phyloP scores from a whole-genome alignment of 1,140 invertebrate species.

The Drosophila albomicans region DNA sequence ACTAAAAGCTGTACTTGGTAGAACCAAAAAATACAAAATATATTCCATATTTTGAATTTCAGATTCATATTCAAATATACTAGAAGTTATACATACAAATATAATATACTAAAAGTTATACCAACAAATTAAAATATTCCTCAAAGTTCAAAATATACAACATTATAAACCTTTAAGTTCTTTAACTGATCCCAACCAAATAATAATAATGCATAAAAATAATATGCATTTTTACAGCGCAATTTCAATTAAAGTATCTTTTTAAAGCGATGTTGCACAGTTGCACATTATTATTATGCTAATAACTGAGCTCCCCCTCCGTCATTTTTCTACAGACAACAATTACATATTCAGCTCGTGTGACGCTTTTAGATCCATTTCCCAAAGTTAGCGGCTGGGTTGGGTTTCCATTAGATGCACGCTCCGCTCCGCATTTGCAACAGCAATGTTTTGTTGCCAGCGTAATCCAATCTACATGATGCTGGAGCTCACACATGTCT shows the following conservation, averaged over 20 bases:
- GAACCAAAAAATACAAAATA: no score
- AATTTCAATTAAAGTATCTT: background rate
- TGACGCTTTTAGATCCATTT: conserved; percentile 44
- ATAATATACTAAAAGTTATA: no score
- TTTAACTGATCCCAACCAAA: no score
- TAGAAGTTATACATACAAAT: no score
- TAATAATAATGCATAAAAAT: background rate
- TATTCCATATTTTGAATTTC: no score
- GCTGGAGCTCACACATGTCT: background rate
- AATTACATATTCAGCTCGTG: conserved; percentile 40
- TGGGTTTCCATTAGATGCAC: conserved; percentile 12
- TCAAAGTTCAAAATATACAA: no score
- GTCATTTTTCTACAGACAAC: no score
- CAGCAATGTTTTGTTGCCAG: background rate
- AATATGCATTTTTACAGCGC: background rate
- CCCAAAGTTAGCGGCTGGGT: conserved; percentile 22
- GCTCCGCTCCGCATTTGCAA: conserved; percentile 12
- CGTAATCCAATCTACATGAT: conserved; percentile 22
- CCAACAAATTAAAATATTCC: no score
- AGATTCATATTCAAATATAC: no score
- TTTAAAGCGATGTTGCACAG: background rate
- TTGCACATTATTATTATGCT: conserved; percentile 36
- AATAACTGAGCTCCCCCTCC: background rate
- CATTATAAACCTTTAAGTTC: no score
- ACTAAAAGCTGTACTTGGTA: no score